A percentile compares a stretch with the other conserved stretches of the same genome.
Conservation (phyloP, 2,888 invertebrate genomes). For the Leucoma salicis region DNA sequence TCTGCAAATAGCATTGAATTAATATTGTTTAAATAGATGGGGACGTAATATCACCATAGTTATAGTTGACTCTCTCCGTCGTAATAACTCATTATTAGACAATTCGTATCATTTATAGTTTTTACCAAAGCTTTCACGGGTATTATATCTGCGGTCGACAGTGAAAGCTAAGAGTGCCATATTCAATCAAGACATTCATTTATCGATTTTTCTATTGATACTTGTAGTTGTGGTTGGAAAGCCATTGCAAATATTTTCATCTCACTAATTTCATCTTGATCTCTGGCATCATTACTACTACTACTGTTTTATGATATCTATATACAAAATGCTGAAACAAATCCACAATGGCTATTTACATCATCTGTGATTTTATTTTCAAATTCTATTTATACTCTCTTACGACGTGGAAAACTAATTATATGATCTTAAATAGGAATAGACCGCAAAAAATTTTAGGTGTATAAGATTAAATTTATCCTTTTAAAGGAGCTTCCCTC, state of each 20-base stretch:
- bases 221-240: constrained; percentile 25
- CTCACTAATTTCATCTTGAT: constrained; percentile 8
- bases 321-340: constrained; percentile 42
- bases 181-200: constrained; percentile 35
- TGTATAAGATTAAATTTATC: constrained; percentile 14
- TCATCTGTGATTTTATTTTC: constrained; percentile 26
- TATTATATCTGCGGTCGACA: constrained; percentile 44
- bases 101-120: constrained; percentile 36
- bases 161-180: constrained; percentile 45
- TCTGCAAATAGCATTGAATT: constrained; percentile 27
- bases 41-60: constrained; percentile 28
- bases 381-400: constrained; percentile 42
- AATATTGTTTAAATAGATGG: constrained; percentile 17
- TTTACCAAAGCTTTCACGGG: constrained; percentile 44
- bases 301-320: constrained; percentile 12
- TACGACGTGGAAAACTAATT: constrained; percentile 36
- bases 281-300: constrained; percentile 1
- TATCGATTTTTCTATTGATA: constrained; percentile 25
- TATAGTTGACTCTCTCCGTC: constrained; percentile 24
- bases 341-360: constrained; percentile 50
- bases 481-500: constrained; percentile 12
- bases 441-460: constrained; percentile 21
- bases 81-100: constrained; percentile 24
- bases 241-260: constrained; percentile 12
- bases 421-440: constrained; percentile 33